Conservation (phyloP, 2,797 vertebrate genomes). For the Petrocephalus sullivani region DNA sequence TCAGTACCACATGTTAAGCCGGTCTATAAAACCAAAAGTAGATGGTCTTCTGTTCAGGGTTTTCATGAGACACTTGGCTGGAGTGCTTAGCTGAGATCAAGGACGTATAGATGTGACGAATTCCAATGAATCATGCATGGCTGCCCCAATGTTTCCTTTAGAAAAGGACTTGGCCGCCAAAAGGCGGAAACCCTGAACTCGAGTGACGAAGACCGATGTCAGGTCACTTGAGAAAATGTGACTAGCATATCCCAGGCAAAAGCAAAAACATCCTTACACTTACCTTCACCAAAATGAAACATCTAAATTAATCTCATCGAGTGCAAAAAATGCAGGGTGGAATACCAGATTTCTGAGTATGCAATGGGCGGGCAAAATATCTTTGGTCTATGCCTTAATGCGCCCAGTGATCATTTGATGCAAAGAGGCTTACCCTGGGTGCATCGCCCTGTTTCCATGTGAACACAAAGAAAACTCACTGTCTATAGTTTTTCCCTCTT, state of each 20-base stretch:
- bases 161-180: constrained; percentile 3
- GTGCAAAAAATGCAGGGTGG: not conserved
- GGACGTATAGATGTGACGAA: not conserved
- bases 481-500: not conserved
- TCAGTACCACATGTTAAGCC: constrained; percentile 2
- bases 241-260: not conserved
- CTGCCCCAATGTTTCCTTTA: not conserved
- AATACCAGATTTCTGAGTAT: not conserved
- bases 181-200: not conserved
- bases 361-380: not conserved
- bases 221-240: not conserved
- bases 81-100: not conserved
- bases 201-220: not conserved
- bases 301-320: not conserved
- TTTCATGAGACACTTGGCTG: not conserved
- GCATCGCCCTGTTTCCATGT: not conserved
- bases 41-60: not conserved
- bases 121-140: not conserved
- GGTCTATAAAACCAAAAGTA: not conserved
- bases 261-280: not conserved
- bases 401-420: not conserved
- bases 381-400: not conserved
- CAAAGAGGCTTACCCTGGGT: not conserved
- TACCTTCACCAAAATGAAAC: not conserved
- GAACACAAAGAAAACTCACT: not conserved